These are phyloP conservation scores for Agrypnia vestita DNA, from an alignment of 1,140 invertebrate genomes.

Conservation along the genomic window DNA sequence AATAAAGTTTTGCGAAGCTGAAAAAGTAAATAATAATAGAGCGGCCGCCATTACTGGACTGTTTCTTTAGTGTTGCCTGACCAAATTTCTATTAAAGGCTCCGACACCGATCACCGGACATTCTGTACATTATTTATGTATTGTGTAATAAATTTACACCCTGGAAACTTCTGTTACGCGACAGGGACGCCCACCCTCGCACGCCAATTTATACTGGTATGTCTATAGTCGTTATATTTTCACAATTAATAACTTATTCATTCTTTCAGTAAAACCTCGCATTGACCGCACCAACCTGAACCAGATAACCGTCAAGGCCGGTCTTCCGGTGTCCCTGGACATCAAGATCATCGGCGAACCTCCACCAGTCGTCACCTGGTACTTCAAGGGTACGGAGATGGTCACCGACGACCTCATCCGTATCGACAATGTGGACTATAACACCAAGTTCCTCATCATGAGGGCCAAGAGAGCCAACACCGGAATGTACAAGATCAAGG, in stretches of 20 bases:
- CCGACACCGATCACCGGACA: no score
- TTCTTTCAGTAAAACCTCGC: slow-evolving; percentile 87
- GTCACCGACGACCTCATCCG: slow-evolving; percentile 79
- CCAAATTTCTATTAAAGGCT: no score
- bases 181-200: no score
- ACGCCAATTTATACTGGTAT: no score
- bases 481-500: slow-evolving; percentile 94
- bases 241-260: slow-evolving; percentile 54
- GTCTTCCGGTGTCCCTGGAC: slow-evolving; percentile 91
- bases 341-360: slow-evolving; percentile 96
- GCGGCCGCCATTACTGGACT: no score
- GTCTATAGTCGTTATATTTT: no score
- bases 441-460: slow-evolving; percentile 91
- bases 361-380: slow-evolving; percentile 93
- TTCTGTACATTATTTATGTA: no score
- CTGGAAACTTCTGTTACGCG: no score
- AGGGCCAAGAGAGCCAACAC: slow-evolving; percentile 87
- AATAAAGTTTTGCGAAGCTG: no score
- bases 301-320: slow-evolving; percentile 89
- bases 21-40: no score
- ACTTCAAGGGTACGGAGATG: slow-evolving; percentile 85
- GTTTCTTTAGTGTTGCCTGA: no score
- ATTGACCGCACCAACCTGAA: slow-evolving; percentile 94
- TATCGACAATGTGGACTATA: slow-evolving; percentile 91
- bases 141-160: no score